Evolutionary conservation across 2,113 vertebrate genomes (phyloP).

Genomic region (Melanerpes formicivorus): DNA sequence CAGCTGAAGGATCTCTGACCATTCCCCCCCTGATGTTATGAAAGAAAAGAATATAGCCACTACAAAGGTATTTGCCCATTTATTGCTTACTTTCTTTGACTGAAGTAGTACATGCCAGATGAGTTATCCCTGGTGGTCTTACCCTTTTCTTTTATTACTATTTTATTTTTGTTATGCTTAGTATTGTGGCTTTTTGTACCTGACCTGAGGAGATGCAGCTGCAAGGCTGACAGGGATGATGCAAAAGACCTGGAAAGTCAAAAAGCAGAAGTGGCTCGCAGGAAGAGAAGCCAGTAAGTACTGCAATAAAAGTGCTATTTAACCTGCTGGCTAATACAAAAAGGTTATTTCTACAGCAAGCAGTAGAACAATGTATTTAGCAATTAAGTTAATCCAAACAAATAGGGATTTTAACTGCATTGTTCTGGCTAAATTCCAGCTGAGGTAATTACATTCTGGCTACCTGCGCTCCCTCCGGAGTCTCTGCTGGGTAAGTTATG

Average conservation of each 20-base stretch:
- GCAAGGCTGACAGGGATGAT: not conserved
- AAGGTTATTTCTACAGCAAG: conserved; percentile 33
- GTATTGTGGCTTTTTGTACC: not conserved
- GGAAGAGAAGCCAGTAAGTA: not conserved
- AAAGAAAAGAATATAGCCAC: not conserved
- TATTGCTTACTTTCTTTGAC: not conserved
- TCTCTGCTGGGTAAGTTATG: not conserved
- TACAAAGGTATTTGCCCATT: not conserved
- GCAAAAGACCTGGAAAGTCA: not conserved
- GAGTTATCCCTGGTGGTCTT: not conserved
- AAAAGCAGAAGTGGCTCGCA: not conserved
- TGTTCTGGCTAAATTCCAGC: conserved; percentile 51
- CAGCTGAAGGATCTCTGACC: not conserved
- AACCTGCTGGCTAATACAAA: conserved; percentile 44
- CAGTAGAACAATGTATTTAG: conserved; percentile 57
- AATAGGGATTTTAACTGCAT: conserved; percentile 46
- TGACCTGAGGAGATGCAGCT: not conserved
- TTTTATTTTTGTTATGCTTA: not conserved
- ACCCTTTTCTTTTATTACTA: not conserved
- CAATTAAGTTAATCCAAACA: conserved; percentile 65
- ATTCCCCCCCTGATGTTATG: not conserved
- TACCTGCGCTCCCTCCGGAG: conserved; percentile 20
- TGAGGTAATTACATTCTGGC: conserved; percentile 36
- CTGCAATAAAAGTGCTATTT: conserved; percentile 27
- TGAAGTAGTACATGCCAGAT: not conserved